These are phyloP conservation scores for Rhinichthys klamathensis DNA, from an alignment of 2,113 vertebrate species.

Conservation along the genomic window DNA sequence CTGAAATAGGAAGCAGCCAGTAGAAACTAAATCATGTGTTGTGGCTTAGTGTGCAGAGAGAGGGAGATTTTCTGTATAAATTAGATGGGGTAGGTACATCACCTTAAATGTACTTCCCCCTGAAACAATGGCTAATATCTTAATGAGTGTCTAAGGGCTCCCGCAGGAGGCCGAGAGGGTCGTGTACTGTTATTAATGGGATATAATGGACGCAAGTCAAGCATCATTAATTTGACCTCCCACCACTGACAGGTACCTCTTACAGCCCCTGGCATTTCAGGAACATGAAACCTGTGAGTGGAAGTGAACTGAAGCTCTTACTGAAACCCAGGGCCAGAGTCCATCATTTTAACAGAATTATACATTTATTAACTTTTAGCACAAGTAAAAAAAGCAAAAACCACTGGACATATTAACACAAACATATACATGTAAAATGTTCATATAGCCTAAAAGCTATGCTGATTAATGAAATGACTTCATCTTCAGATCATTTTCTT, in stretches of 20 bases:
- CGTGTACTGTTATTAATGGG: slow-evolving; percentile 59
- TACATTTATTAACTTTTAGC: neutral
- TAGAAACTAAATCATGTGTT: slow-evolving; percentile 4
- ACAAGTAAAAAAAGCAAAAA: slow-evolving; percentile 3
- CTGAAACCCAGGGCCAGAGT: slow-evolving; percentile 21
- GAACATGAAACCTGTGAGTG: slow-evolving; percentile 46
- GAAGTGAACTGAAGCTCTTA: slow-evolving; percentile 66
- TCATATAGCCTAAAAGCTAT: neutral
- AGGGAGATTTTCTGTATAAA: slow-evolving; percentile 11
- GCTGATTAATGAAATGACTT: neutral
- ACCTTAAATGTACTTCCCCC: slow-evolving; percentile 31
- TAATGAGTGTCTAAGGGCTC: slow-evolving; percentile 41
- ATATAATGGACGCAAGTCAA: slow-evolving; percentile 66
- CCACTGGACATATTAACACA: neutral
- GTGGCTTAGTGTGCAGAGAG: neutral
- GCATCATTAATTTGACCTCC: slow-evolving; percentile 65
- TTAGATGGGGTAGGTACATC: slow-evolving; percentile 24
- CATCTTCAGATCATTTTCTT: slow-evolving; percentile 13
- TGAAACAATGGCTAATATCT: slow-evolving; percentile 51
- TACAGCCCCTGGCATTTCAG: slow-evolving; percentile 57
- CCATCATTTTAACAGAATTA: neutral
- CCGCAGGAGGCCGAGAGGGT: slow-evolving; percentile 30
- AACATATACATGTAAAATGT: too few species aligned
- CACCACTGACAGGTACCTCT: slow-evolving; percentile 60
- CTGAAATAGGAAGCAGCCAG: neutral